Evolutionary conservation across 2,113 vertebrate species (phyloP), one percentile per base, ranked within the genome.

Genomic region (Oxyruncus cristatus): DNA sequence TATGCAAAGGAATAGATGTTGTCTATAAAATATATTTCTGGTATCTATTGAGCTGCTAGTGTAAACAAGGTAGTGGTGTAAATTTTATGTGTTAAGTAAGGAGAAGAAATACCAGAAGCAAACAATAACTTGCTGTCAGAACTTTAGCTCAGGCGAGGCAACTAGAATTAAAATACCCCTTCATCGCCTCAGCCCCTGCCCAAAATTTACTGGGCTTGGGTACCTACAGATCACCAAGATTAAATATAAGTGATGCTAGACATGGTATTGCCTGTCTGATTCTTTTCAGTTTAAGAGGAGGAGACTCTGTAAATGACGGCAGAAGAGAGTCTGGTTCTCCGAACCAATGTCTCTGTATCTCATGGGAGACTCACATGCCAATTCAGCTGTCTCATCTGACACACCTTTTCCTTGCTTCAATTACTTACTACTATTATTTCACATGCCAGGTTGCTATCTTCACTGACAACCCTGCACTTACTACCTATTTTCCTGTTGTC

Each of bases 381-480:
- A 32, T 89, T 94, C 89, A 88, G 15, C 85, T 89, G 71, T 92
- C 92, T 93, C 77, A 73, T 53, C 63, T 95, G 92, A 86, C 83
- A 74, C 59, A 79, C 56, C 44, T 95, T 82, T 75, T 77, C 85
- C 63, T 80, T 78, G 55, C 67, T 94, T 84, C 82, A 74, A 22
- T 92, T 93, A 62, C 67, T 83, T 71, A 41, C 65, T 47, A 18
- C 63, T 91, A 3, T 81, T 92, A 78, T 90, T 95, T 91, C 56
- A 88, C 2, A 1, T 78, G 88, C 61, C 71, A 68, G 27, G 35
- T 81, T 85, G 14, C 55, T 55, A 1, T 71, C 68, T 88, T 56
- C 61, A 37, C 47, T 86, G 88, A 84, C 85, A 95, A 4, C 47
- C 39, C 52, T 68, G 47, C 33, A 44, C 68, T 66, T 65, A 56